Conservation (phyloP, 2,113 vertebrate genomes). For the Phainopepla nitens region DNA sequence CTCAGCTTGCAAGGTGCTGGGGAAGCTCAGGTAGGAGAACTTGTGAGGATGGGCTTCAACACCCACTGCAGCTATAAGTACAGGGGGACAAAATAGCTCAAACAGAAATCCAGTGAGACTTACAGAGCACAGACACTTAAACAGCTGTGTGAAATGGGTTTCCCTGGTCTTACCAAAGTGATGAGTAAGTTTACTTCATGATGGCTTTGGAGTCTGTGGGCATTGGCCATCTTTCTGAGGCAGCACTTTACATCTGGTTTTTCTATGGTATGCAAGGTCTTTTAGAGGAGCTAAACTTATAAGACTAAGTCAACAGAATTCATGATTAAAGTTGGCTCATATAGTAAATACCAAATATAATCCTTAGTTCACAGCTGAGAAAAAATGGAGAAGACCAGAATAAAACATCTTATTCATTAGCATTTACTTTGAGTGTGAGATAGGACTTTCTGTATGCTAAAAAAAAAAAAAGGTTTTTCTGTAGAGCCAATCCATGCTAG, state of each 20-base stretch:
- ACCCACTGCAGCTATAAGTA: not conserved
- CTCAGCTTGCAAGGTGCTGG: not conserved
- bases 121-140: not conserved
- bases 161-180: not conserved
- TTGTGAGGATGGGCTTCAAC: not conserved
- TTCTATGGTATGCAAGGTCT: not conserved
- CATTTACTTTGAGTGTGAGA: not conserved
- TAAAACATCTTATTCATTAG: not conserved
- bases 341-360: not conserved
- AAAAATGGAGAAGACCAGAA: not conserved
- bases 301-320: not conserved
- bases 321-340: not conserved
- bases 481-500: not conserved
- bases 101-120: not conserved
- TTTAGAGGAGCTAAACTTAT: not conserved
- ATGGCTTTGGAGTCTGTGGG: not conserved
- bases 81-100: not conserved
- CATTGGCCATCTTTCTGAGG: not conserved
- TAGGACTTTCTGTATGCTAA: not conserved
- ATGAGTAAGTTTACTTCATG: not conserved
- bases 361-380: not conserved
- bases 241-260: not conserved
- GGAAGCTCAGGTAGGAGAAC: not conserved
- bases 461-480: not conserved
- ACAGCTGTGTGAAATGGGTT: not conserved